Percentiles rank a stretch among this genome's conserved stretches.
Evolutionary conservation across 2,113 vertebrate genomes (phyloP).

Genomic region (Uria lomvia): DNA sequence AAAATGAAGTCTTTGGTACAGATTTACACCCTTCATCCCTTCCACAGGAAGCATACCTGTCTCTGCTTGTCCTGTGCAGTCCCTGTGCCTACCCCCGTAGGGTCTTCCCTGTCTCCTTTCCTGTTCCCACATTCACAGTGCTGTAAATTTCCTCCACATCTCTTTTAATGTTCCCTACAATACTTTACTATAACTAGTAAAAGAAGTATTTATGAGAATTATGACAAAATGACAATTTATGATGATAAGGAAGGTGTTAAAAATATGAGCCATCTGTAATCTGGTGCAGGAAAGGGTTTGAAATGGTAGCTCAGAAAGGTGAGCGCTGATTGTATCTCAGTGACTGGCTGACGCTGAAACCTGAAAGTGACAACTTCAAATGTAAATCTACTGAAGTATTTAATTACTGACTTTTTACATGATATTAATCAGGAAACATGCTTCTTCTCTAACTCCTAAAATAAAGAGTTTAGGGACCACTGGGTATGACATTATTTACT

Average conservation of each 20-base stretch:
- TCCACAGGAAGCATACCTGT: not conserved
- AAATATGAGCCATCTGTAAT: not conserved
- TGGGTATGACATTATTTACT: not conserved
- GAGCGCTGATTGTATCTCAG: not conserved
- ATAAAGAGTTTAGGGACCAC: not conserved
- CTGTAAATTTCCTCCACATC: not conserved
- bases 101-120: not conserved
- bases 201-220: not conserved
- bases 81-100: not conserved
- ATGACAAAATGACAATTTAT: not conserved
- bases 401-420: not conserved
- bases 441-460: not conserved
- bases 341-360: not conserved
- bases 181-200: not conserved
- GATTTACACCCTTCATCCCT: not conserved
- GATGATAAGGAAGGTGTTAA: not conserved
- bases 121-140: not conserved
- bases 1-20: not conserved
- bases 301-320: not conserved
- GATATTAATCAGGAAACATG: not conserved
- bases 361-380: not conserved
- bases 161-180: not conserved
- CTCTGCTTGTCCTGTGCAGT: not conserved
- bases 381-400: not conserved
- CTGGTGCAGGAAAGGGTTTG: not conserved